Evolutionary conservation across 1,140 invertebrate genomes (phyloP).

Genomic region (Prorops nasuta): DNA sequence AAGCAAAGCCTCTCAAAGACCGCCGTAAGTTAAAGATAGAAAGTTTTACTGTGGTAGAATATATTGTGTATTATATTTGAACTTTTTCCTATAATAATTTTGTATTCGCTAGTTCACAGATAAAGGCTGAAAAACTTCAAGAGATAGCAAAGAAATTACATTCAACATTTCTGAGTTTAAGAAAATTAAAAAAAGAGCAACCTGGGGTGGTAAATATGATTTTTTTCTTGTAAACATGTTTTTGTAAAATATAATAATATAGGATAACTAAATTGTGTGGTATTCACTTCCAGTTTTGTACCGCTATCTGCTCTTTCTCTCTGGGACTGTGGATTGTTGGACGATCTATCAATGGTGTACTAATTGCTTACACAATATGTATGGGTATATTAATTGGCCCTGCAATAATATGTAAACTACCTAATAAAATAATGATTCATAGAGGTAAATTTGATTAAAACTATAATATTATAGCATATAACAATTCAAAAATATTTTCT

Average conservation of each 20-base stretch:
- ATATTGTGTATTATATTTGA: too few relatives aligned
- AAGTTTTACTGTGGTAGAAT: too few relatives aligned
- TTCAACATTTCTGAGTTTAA: conserved; percentile 28
- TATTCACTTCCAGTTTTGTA: conserved; percentile 37
- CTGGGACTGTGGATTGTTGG: conserved; percentile 43
- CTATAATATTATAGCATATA: too few relatives aligned
- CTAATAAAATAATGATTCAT: conserved; percentile 26
- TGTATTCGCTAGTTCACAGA: conserved; percentile 34
- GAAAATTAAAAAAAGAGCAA: conserved; percentile 40
- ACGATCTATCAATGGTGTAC: conserved; percentile 34
- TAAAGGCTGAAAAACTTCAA: conserved; percentile 34
- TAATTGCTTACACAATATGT: conserved; percentile 40
- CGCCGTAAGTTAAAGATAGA: conserved; percentile 37
- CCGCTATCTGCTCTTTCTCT: conserved; percentile 34
- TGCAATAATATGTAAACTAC: conserved; percentile 36
- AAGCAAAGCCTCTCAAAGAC: conserved; percentile 17
- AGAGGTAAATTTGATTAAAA: conserved; percentile 25
- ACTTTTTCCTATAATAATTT: background rate
- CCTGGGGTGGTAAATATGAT: conserved; percentile 45
- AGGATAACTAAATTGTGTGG: background rate
- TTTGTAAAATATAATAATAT: background rate
- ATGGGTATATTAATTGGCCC: conserved; percentile 44
- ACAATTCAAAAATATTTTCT: too few relatives aligned
- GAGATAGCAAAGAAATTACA: conserved; percentile 38
- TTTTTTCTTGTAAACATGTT: too few relatives aligned